Conservation (phyloP, 2,888 invertebrate species). For the Coenonympha arcania region DNA sequence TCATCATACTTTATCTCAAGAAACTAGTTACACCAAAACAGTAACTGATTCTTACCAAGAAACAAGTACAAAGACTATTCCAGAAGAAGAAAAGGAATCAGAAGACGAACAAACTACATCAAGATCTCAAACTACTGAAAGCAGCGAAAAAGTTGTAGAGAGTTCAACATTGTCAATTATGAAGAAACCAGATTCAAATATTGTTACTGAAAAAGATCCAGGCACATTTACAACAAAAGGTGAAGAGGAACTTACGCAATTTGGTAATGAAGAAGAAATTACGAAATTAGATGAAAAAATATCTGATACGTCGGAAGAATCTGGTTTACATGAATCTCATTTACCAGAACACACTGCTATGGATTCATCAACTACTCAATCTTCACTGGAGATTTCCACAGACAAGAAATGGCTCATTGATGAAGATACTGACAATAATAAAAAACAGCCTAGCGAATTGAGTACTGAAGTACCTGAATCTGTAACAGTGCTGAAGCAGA, state of each 20-base stretch:
- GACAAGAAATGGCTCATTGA: neutral
- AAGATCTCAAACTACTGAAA: slow-evolving; percentile 13
- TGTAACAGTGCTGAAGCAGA: slow-evolving; percentile 3
- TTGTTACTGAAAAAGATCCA: slow-evolving; percentile 25
- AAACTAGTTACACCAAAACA: neutral
- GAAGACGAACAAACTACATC: slow-evolving; percentile 24
- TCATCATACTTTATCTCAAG: neutral
- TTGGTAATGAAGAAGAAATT: neutral
- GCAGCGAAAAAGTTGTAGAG: slow-evolving; percentile 16
- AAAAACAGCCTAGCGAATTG: neutral
- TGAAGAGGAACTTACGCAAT: neutral
- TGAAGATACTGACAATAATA: neutral
- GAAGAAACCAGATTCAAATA: slow-evolving; percentile 25
- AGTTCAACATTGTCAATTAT: slow-evolving; percentile 15
- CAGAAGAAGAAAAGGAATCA: neutral
- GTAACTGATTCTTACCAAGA: slow-evolving; percentile 1
- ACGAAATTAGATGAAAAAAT: neutral
- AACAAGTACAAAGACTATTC: neutral
- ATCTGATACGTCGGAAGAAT: slow-evolving; percentile 7
- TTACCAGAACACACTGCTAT: neutral
- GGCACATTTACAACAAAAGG: neutral
- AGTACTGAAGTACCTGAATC: neutral
- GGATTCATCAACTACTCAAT: slow-evolving; percentile 4
- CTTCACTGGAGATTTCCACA: neutral
- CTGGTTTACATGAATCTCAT: neutral